Base-by-base conservation (phyloP, 2,113 vertebrate genomes). In the Nyctibius bracteatus region DNA sequence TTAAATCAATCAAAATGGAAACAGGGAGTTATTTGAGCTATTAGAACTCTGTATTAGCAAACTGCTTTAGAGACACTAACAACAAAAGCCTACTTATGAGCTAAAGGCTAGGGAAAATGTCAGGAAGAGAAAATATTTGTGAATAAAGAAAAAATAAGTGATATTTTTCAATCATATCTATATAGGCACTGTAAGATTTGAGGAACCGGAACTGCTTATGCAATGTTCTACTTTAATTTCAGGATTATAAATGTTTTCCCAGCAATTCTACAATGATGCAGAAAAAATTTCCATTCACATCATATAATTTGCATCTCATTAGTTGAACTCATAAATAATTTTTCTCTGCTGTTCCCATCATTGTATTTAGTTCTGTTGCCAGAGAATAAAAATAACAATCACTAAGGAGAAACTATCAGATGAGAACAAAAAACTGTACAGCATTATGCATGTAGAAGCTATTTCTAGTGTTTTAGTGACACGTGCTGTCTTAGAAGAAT, bases 1-100 rank as follows among this genome's bases (percentile, higher is more conserved):
- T 77, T 94, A 94, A 94, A 93, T 95, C 78, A 81, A 65, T 84
- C 67, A 72, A 85, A 93, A 94, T 74, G 24, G 43, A 78, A 91
- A 28, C 23, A 88, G 23, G 41, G 58, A 88, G 46, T 43, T 68
- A 62, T 65, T 73, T 88, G n/a, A 81, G 27, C 18, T 70, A 28
- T 37, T 61, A 14, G 44, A 87, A 65, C 8, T 72, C 30, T 47
- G 1, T 52, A 71, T 43, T 33, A 85, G 11, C 15, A 87, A 94
- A 52, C 47, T 41, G 10, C 43, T 79, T 78, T 67, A 85, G 30
- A 81, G 22, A 75, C 15, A n/a, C 14, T 51, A 73, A 30, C 2
- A 86, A 19, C 6, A 78, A 67, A 87, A 87, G 1, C 3, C 7
- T 88, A 28, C 17, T 49, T 54, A 54, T 17, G 4, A 63, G 0